Conservation (phyloP, 2,797 vertebrate genomes). For the Hydrolagus colliei region DNA sequence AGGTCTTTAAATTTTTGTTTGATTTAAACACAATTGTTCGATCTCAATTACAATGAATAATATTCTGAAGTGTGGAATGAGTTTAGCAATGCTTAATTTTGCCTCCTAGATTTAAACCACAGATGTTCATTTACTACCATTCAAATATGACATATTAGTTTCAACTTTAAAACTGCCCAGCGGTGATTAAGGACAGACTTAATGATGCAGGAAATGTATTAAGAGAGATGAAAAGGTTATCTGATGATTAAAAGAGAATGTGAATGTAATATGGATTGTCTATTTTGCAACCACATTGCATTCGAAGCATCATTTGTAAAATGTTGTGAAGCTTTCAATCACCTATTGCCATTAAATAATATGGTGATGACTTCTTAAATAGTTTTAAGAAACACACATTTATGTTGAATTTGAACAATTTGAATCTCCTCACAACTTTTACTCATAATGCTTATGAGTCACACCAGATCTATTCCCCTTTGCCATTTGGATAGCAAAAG, state of each 20-base stretch:
- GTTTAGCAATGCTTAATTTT: too few species aligned
- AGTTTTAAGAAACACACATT: neutral
- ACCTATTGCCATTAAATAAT: neutral
- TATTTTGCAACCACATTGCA: constrained; percentile 35
- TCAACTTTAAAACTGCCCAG: neutral
- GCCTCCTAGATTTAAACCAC: neutral
- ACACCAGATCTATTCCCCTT: constrained; percentile 46
- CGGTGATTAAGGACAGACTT: neutral
- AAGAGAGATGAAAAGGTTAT: constrained; percentile 26
- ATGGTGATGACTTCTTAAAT: neutral
- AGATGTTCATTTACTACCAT: constrained; percentile 20
- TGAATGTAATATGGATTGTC: constrained; percentile 40
- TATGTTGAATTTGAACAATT: neutral
- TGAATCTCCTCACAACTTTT: constrained; percentile 51
- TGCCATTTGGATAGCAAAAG: constrained; percentile 46
- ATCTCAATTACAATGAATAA: too few species aligned
- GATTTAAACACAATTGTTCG: too few species aligned
- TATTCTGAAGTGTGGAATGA: too few species aligned
- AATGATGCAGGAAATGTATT: neutral
- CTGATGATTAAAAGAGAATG: constrained; percentile 26
- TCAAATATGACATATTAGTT: constrained; percentile 14
- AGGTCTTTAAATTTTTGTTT: too few species aligned
- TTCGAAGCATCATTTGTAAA: constrained; percentile 46
- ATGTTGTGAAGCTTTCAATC: constrained; percentile 42
- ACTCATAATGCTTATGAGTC: constrained; percentile 45